Evolutionary conservation across 2,797 vertebrate genomes (phyloP).

Genomic region (Lagodon rhomboides): DNA sequence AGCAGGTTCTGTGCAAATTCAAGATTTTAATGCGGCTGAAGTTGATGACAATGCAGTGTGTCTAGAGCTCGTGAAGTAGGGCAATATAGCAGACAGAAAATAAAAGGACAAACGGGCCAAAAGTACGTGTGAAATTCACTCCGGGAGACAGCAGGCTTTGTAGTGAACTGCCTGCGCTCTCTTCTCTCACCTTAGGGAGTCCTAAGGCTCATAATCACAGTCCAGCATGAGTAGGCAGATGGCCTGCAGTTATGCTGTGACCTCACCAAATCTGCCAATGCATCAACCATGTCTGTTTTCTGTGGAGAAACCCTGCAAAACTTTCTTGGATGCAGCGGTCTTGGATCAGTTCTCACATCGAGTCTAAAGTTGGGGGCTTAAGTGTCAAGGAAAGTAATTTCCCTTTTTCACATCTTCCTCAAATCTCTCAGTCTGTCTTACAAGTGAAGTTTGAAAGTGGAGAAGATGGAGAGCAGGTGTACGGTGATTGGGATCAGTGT

Average conservation of each 20-base stretch:
- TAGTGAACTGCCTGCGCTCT: slow-evolving; percentile 58
- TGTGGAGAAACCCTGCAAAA: slow-evolving; percentile 39
- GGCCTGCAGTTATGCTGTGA: slow-evolving; percentile 78
- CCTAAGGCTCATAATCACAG: slow-evolving; percentile 78
- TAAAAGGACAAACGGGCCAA: slow-evolving; percentile 52
- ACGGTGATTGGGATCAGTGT: slow-evolving; percentile 76
- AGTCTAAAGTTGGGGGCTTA: slow-evolving; percentile 61
- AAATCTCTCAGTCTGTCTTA: slow-evolving; percentile 70
- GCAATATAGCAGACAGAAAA: slow-evolving; percentile 35
- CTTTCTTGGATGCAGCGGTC: slow-evolving; percentile 47
- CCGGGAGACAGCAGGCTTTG: slow-evolving; percentile 52
- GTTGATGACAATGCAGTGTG: slow-evolving; percentile 50
- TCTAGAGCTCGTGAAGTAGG: slow-evolving; percentile 37
- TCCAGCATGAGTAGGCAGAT: slow-evolving; percentile 86
- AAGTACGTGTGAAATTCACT: slow-evolving; percentile 51
- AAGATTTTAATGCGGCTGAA: slow-evolving; percentile 11
- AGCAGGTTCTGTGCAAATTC: slow-evolving; percentile 33
- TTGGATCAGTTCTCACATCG: slow-evolving; percentile 62
- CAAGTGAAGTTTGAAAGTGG: slow-evolving; percentile 65
- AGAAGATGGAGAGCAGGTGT: slow-evolving; percentile 76
- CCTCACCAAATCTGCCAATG: slow-evolving; percentile 77
- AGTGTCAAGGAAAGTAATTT: slow-evolving; percentile 67
- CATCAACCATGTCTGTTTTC: slow-evolving; percentile 59
- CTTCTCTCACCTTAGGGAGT: slow-evolving; percentile 76
- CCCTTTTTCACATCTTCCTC: slow-evolving; percentile 60